Evolutionary conservation across 2,113 vertebrate genomes (phyloP).

Genomic region (Carassius auratus): DNA sequence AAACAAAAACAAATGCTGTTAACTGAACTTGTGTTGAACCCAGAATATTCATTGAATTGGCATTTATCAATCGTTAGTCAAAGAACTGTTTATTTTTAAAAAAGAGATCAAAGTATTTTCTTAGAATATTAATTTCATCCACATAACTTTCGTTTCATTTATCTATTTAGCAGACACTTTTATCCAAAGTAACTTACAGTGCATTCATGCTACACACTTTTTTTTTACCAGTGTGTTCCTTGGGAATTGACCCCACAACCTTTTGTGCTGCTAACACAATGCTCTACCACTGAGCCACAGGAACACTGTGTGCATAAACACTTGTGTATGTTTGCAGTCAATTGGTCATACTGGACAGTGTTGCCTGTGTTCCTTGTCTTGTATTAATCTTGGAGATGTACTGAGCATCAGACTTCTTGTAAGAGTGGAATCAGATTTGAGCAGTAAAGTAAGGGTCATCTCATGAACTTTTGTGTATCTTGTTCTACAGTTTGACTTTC

Average conservation of each 20-base stretch:
- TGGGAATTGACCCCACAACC: too few species aligned
- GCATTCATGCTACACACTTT: too few species aligned
- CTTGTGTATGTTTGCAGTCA: not conserved
- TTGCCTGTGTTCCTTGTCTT: not conserved
- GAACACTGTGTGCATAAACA: not conserved
- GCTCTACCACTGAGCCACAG: too few species aligned
- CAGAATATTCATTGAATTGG: not conserved
- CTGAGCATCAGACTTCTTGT: constrained; percentile 10
- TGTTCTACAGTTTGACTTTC: constrained; percentile 5
- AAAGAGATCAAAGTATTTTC: not conserved
- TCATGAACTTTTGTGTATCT: not conserved
- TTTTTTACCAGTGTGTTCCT: too few species aligned
- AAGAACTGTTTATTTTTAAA: not conserved
- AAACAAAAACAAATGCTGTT: not conserved
- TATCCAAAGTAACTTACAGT: too few species aligned
- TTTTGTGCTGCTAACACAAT: too few species aligned
- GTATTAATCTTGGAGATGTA: constrained; percentile 2
- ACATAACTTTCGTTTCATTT: too few species aligned
- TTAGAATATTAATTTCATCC: too few species aligned
- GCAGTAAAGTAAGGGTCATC: not conserved
- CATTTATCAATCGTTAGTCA: not conserved
- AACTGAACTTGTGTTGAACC: not conserved
- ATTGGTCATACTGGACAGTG: not conserved
- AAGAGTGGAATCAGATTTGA: constrained; percentile 10
- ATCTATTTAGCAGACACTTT: too few species aligned